Conservation (phyloP, 2,797 vertebrate genomes). For the Macropodus opercularis region DNA sequence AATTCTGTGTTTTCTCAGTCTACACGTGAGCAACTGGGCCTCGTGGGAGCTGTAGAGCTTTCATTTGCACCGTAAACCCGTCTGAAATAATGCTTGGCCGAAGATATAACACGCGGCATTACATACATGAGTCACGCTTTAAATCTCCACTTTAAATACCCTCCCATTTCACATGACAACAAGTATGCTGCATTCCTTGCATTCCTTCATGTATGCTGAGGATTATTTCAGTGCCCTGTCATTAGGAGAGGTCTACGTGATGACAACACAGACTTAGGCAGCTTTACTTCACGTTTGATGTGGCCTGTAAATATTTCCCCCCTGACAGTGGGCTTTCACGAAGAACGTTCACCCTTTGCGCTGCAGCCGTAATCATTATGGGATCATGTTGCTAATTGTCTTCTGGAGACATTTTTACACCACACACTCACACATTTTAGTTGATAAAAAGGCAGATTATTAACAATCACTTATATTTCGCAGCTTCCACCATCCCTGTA, state of each 20-base stretch:
- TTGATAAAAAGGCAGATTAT: background rate
- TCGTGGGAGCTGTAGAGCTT: slow-evolving; percentile 52
- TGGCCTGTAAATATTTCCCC: slow-evolving; percentile 70
- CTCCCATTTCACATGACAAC: slow-evolving; percentile 64
- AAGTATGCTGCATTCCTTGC: slow-evolving; percentile 60
- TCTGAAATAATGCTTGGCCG: slow-evolving; percentile 57
- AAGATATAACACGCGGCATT: slow-evolving; percentile 53
- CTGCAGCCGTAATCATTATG: slow-evolving; percentile 39
- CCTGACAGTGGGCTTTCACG: slow-evolving; percentile 39
- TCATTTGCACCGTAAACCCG: slow-evolving; percentile 56
- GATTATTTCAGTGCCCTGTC: slow-evolving; percentile 71
- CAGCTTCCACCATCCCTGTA: background rate
- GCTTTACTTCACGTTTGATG: slow-evolving; percentile 67
- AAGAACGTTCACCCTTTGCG: slow-evolving; percentile 56
- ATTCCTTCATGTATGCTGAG: slow-evolving; percentile 62
- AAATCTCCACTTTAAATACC: slow-evolving; percentile 75
- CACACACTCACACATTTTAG: slow-evolving; percentile 31
- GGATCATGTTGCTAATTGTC: slow-evolving; percentile 57
- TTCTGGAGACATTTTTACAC: slow-evolving; percentile 35
- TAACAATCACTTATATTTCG: background rate
- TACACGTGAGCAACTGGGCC: slow-evolving; percentile 55
- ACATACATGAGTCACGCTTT: slow-evolving; percentile 53
- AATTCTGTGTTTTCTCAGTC: slow-evolving; percentile 18
- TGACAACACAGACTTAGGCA: slow-evolving; percentile 70
- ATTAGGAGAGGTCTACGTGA: slow-evolving; percentile 65